Conservation (phyloP, 2,888 invertebrate species). For the Polydrusus cervinus region DNA sequence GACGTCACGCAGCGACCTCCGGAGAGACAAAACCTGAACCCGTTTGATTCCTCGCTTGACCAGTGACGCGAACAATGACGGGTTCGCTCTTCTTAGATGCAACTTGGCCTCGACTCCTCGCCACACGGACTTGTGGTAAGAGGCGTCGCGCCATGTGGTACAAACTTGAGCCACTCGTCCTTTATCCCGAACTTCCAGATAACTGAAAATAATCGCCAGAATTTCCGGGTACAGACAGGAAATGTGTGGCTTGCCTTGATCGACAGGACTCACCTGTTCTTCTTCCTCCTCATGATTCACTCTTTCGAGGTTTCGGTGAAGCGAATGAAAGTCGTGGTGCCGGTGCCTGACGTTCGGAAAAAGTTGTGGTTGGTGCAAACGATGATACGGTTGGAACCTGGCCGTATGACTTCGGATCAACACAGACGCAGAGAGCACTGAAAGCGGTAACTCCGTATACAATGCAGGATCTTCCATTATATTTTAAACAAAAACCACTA, state of each 20-base stretch:
- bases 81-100: conserved; percentile 88
- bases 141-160: conserved; percentile 92
- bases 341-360: conserved; percentile 70
- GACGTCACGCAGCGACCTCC: conserved; percentile 88
- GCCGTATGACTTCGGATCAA: conserved; percentile 72
- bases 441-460: conserved; percentile 76
- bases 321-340: conserved; percentile 67
- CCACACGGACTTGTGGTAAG: conserved; percentile 95
- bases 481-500: conserved; percentile 30
- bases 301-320: conserved; percentile 58
- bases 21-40: conserved; percentile 90
- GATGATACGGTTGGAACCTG: conserved; percentile 78
- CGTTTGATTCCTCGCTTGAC: conserved; percentile 90
- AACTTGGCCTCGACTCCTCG: conserved; percentile 93
- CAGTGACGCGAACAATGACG: conserved; percentile 88
- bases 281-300: conserved; percentile 55
- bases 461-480: conserved; percentile 74
- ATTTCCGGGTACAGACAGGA: conserved; percentile 94
- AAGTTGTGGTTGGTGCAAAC: conserved; percentile 79
- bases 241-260: conserved; percentile 80
- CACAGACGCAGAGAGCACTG: conserved; percentile 73
- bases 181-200: conserved; percentile 90
- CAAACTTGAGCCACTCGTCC: conserved; percentile 94
- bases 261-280: conserved; percentile 49
- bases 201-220: conserved; percentile 91